Evolutionary conservation across 2,113 vertebrate species (phyloP).

Genomic region (Dasyprocta punctata): DNA sequence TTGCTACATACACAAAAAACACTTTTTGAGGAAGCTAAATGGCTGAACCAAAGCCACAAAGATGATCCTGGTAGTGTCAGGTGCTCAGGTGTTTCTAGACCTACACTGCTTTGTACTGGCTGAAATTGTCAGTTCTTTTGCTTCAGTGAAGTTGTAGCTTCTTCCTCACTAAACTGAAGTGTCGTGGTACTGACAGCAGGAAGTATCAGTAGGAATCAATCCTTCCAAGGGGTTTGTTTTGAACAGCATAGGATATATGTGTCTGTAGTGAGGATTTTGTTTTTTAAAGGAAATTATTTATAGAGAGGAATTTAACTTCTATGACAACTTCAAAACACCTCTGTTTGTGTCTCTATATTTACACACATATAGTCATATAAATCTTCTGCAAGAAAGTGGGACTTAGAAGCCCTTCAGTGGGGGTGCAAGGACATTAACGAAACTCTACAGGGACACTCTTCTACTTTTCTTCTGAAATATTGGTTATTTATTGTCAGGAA

Average conservation of each 20-base stretch:
- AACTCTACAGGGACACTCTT: neutral
- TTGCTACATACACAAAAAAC: neutral
- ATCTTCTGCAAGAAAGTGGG: conserved; percentile 14
- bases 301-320: neutral
- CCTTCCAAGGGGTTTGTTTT: neutral
- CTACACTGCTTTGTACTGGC: neutral
- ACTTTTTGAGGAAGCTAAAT: neutral
- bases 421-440: neutral
- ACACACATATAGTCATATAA: neutral
- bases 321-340: neutral
- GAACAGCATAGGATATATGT: neutral
- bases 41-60: neutral
- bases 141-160: neutral
- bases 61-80: too few species aligned
- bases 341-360: neutral
- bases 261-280: neutral
- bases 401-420: neutral
- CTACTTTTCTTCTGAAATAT: conserved; percentile 3
- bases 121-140: neutral
- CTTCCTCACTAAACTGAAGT: neutral
- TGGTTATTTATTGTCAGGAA: conserved; percentile 31
- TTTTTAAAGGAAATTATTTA: neutral
- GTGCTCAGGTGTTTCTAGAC: neutral
- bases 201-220: neutral
- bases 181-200: neutral